Base-by-base conservation (phyloP, 2,888 invertebrate genomes). In the Uropetala carovei region DNA sequence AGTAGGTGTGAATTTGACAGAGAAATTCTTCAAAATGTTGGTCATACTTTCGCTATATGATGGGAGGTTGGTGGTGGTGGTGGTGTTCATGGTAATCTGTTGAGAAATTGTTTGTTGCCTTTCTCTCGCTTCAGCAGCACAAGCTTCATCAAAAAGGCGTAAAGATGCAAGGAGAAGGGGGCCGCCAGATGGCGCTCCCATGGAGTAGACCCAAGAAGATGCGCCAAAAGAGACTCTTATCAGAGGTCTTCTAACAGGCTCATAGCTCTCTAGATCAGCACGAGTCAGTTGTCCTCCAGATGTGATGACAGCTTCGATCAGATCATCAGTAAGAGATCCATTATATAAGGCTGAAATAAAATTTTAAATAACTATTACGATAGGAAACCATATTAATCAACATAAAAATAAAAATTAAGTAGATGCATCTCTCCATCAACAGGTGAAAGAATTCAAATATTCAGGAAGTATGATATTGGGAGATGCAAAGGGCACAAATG, bases 281-380 rank as follows among this genome's bases (percentile, higher is more conserved):
- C 93, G 92, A 94, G 93, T 93, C 93, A 93, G 85, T 93, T 93
- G 83, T 94, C 94, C 94, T 94, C 95, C 95, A 57, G 94, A 94
- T 93, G 94, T 93, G 93, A 94, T 93, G 58, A 96, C 94, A 93
- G 96, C 95, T 22, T 93, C 92, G 0, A 95, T 94, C 92, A 96
- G 95, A 92, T 95, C 94, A n/a, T 94, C 93, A 0, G 95, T 94
- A 83, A 96, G 93, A 18, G 94, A 94, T 11, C 96, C 96, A 93
- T 95, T 94, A 92, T 94, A 94, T 16, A 94, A 93, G 92, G 93
- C 94, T 94, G 93, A 30, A 93, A 93, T 60, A n/a, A 92, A 59
- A 13, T 59, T 57, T 91, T 91, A n/a, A 83, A 56, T 57, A 59
- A 43, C 10, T 92, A 27, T 10, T 27, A 27, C 9, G 27, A 75